Percentiles rank a stretch among this genome's conserved stretches.
Conservation (phyloP, 2,797 vertebrate genomes). For the Eospalax fontanierii region DNA sequence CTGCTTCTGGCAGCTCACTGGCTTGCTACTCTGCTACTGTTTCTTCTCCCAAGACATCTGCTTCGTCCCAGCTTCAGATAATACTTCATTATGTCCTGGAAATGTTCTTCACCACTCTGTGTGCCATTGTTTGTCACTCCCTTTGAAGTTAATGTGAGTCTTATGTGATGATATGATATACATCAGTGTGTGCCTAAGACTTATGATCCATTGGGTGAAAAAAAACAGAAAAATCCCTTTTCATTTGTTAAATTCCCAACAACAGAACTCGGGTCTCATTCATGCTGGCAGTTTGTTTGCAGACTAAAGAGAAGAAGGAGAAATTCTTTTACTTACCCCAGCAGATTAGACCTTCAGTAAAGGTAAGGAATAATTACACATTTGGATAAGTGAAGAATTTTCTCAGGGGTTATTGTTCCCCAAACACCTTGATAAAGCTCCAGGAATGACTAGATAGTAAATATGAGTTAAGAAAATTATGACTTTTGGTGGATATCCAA, state of each 20-base stretch:
- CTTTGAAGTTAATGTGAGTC: conserved; percentile 82
- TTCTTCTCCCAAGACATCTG: conserved; percentile 74
- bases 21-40: conserved; percentile 52
- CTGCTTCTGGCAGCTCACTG: background rate
- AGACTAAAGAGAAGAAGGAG: background rate
- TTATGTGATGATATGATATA: conserved; percentile 79
- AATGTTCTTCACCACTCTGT: conserved; percentile 63
- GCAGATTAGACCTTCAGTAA: background rate
- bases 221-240: conserved; percentile 31
- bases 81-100: conserved; percentile 75
- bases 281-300: background rate
- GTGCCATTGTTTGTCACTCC: conserved; percentile 34
- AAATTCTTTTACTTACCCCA: background rate
- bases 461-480: background rate
- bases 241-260: conserved; percentile 64
- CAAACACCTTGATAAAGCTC: conserved; percentile 23
- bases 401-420: background rate
- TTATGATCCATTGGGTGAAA: conserved; percentile 17
- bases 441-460: background rate
- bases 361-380: background rate
- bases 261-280: conserved; percentile 5
- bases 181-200: conserved; percentile 36
- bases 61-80: conserved; percentile 61
- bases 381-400: background rate
- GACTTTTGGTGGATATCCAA: background rate